phyloP scores from a whole-genome alignment of 2,888 invertebrate species.

The Blastobasis adustella region DNA sequence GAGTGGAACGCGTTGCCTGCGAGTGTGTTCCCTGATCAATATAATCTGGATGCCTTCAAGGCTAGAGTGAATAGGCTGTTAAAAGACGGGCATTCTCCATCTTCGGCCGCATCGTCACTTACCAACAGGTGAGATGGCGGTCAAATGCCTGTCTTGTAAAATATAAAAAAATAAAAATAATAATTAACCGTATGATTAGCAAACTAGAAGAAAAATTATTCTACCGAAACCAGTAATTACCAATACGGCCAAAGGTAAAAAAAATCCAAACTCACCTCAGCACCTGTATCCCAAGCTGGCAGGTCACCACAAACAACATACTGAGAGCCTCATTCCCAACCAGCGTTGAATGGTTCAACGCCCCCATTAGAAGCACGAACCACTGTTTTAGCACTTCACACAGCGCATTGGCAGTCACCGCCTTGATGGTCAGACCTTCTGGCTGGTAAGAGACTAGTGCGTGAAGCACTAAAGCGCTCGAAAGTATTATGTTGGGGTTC shows the following conservation, averaged over 20 bases:
- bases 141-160: too few relatives aligned
- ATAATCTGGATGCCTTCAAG: too few relatives aligned
- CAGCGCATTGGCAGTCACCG: slow-evolving; percentile 32
- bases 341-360: slow-evolving; percentile 45
- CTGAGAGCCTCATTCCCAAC: slow-evolving; percentile 36
- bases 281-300: slow-evolving; percentile 46
- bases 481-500: slow-evolving; percentile 36
- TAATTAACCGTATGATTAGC: too few relatives aligned
- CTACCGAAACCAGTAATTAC: too few relatives aligned
- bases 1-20: too few relatives aligned
- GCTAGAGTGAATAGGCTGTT: too few relatives aligned
- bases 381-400: slow-evolving; percentile 47
- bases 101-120: too few relatives aligned
- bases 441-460: slow-evolving; percentile 56
- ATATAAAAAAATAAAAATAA: too few relatives aligned
- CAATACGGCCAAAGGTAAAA: neutral
- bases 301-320: slow-evolving; percentile 45
- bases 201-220: too few relatives aligned
- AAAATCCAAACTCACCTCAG: slow-evolving; percentile 32
- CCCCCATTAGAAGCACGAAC: slow-evolving; percentile 39
- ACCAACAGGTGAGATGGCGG: too few relatives aligned
- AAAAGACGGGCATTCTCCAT: too few relatives aligned
- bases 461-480: slow-evolving; percentile 54
- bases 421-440: slow-evolving; percentile 31
- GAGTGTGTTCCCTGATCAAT: too few relatives aligned